Percentiles rank a stretch among this genome's conserved stretches.
phyloP scores from a whole-genome alignment of 1,140 invertebrate genomes.

The Riptortus pedestris region DNA sequence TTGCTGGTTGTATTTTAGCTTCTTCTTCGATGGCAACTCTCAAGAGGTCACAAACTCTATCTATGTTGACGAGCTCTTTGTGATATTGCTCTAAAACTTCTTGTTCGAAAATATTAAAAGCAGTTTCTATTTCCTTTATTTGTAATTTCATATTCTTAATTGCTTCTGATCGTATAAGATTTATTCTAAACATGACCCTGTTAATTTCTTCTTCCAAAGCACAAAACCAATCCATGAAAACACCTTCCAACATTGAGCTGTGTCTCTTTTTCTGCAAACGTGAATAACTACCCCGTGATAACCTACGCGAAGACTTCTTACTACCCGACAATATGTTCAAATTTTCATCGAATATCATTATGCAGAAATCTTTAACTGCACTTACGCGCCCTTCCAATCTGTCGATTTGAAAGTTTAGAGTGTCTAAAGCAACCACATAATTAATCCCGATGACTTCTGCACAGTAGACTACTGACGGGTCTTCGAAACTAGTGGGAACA shows the following conservation, averaged over 20 bases:
- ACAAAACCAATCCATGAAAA: conserved; percentile 22
- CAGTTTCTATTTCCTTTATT: neutral
- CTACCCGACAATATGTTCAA: too few relatives aligned
- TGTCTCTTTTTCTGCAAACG: neutral
- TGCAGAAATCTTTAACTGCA: too few relatives aligned
- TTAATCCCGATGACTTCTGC: neutral
- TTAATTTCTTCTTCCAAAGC: conserved; percentile 43
- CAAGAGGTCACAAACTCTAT: conserved; percentile 43
- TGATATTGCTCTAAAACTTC: conserved; percentile 35
- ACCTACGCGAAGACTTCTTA: too few relatives aligned
- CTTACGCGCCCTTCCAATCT: neutral
- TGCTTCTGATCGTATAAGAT: conserved; percentile 34
- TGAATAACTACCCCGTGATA: neutral
- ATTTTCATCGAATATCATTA: too few relatives aligned
- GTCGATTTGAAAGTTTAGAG: neutral
- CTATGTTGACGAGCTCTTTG: conserved; percentile 44
- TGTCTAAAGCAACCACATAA: neutral
- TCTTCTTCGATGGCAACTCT: conserved; percentile 45
- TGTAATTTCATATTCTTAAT: conserved; percentile 9
- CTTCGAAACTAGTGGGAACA: too few relatives aligned
- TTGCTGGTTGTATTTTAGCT: conserved; percentile 37
- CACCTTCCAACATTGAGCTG: neutral
- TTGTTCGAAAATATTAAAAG: conserved; percentile 2
- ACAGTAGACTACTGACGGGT: neutral
- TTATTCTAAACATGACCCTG: conserved; percentile 39